A percentile compares a stretch with the other conserved stretches of the same genome.
phyloP scores from a whole-genome alignment of 1,140 invertebrate species.

The Latrodectus geometricus region DNA sequence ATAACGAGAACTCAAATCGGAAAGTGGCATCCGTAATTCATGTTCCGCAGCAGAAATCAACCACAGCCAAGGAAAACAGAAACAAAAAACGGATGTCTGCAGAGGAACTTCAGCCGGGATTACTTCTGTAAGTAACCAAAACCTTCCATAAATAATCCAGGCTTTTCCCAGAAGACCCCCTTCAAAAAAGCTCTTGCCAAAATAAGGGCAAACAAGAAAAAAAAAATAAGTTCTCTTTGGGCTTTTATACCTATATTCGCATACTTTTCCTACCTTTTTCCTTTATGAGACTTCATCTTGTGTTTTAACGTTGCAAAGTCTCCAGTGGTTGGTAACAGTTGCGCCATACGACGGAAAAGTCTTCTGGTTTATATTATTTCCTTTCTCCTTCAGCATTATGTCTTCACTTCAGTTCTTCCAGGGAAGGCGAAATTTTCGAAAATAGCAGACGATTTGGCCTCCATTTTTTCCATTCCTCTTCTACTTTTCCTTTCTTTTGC shows the following conservation, averaged over 20 bases:
- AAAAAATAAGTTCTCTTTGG: not conserved
- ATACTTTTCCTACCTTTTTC: not conserved
- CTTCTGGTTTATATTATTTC: constrained; percentile 44
- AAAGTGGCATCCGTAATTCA: constrained; percentile 43
- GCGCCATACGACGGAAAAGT: not conserved
- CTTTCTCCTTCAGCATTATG: not conserved
- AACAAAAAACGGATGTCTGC: not conserved
- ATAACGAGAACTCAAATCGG: too few relatives aligned
- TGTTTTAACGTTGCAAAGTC: constrained; percentile 21
- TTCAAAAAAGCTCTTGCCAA: constrained; percentile 18
- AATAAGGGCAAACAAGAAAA: constrained; percentile 16
- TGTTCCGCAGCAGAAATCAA: constrained; percentile 6
- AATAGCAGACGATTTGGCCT: not conserved
- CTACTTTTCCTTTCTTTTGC: too few relatives aligned
- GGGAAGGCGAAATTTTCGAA: not conserved
- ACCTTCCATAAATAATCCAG: constrained; percentile 50
- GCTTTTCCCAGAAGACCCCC: constrained; percentile 28
- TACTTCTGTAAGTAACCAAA: constrained; percentile 46
- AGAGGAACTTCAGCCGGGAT: constrained; percentile 18
- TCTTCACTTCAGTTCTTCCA: not conserved
- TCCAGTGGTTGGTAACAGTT: constrained; percentile 8
- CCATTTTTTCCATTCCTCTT: not conserved
- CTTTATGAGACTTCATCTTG: constrained; percentile 2
- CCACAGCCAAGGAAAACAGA: not conserved
- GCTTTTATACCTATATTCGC: not conserved